phyloP scores from a whole-genome alignment of 2,888 invertebrate genomes.

The Morpho helenor region DNA sequence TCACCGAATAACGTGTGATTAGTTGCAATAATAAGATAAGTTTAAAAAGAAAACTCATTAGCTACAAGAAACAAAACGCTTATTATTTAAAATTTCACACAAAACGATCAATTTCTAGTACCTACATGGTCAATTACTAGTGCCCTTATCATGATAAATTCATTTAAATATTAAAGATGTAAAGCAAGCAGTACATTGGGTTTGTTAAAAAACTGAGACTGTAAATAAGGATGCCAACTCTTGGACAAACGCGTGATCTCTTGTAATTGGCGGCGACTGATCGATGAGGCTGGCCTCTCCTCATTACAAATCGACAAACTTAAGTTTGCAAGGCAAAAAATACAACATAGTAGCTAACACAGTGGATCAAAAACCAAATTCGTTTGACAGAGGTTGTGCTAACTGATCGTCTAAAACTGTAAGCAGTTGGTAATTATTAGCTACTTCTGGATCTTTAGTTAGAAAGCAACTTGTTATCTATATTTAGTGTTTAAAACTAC shows the following conservation, averaged over 20 bases:
- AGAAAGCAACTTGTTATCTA: too few species aligned
- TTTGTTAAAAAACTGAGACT: constrained; percentile 29
- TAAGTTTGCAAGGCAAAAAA: constrained; percentile 3
- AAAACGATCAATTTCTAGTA: too few species aligned
- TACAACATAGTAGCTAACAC: constrained; percentile 13
- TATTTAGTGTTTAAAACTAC: neutral
- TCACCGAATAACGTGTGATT: too few species aligned
- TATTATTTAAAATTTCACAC: too few species aligned
- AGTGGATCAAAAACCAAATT: constrained; percentile 23
- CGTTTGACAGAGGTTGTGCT: constrained; percentile 15
- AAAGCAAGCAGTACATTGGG: neutral
- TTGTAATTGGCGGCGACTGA: constrained; percentile 67
- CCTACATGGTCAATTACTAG: too few species aligned
- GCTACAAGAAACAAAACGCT: too few species aligned
- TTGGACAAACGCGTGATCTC: constrained; percentile 59
- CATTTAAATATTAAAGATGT: too few species aligned
- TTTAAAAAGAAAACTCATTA: too few species aligned
- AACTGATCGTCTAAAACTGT: constrained; percentile 32
- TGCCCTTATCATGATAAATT: too few species aligned
- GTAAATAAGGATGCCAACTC: constrained; percentile 59
- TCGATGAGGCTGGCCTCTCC: constrained; percentile 41
- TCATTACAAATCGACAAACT: constrained; percentile 33
- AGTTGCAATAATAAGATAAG: too few species aligned
- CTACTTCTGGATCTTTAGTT: constrained; percentile 17
- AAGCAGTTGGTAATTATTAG: constrained; percentile 39